Base-by-base conservation (phyloP, 2,888 invertebrate species). In the Mongoloraphidia duomilia region DNA sequence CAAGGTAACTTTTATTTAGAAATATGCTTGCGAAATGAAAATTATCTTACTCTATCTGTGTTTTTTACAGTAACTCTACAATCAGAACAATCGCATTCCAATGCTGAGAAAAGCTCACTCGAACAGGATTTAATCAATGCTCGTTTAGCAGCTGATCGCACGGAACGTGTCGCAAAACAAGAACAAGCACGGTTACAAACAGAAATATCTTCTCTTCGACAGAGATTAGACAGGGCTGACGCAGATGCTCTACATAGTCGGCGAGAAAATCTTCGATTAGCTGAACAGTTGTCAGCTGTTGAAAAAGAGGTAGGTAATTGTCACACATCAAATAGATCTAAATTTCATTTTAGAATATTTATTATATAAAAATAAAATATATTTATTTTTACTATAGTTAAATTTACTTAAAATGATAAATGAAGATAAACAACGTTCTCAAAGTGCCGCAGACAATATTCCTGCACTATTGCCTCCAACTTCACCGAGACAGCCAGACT, bases 231-330 rank as follows among this genome's bases (percentile, higher is more conserved):
- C 62, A 72, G 88, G 47, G 82, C 84, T 12, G 89, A 90, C 63
- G 83, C 84, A 0, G 89, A 89, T 61, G 61, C 88, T 52, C 75
- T 88, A 35, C 87, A 88, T 59, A 82, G 85, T 13, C 77, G 87
- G 42, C 75, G 88, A 9, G 87, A 89, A 62, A 86, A 88, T 59
- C 68, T 88, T 36, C 76, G 87, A 42, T 72, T 89, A 9, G 76
- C 78, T 11, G 89, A 89, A 61, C 85, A 86, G 61, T 80, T 89
- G 36, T 77, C 86, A 4, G 80, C 77, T 49, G 66, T 88, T 56
- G 88, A 90, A 61, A 85, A 87, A 67, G 88, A 89, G 77, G 88
- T 87, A 63, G 49, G 52, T 14, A 34, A 44, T 26, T 1, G 6
- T 26, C 26, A 17, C 5, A 6, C 26, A 6, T 26, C 26, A 12